Conservation (phyloP, 2,888 invertebrate genomes). For the Chrysodeixis includens region DNA sequence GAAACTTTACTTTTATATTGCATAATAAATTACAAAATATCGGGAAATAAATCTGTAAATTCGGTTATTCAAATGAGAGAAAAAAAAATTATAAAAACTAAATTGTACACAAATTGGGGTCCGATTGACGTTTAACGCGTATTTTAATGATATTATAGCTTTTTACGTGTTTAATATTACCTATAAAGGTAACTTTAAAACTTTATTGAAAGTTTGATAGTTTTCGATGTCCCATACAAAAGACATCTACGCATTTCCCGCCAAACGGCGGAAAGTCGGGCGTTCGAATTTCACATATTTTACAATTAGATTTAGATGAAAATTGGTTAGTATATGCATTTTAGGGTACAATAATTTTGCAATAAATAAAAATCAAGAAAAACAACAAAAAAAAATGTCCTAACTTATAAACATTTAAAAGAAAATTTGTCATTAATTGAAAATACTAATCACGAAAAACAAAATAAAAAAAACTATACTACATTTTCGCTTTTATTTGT, state of each 20-base stretch:
- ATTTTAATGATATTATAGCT: neutral
- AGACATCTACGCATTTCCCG: conserved; percentile 29
- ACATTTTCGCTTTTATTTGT: too few species aligned
- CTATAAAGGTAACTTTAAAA: neutral
- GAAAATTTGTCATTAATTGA: too few species aligned
- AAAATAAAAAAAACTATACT: neutral
- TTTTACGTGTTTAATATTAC: too few species aligned
- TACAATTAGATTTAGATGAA: conserved; percentile 14
- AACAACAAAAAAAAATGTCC: too few species aligned
- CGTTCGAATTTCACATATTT: neutral
- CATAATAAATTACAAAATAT: too few species aligned
- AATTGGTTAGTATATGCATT: neutral
- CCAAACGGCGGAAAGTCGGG: conserved; percentile 15
- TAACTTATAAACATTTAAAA: too few species aligned
- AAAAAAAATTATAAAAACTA: too few species aligned
- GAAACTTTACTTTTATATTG: neutral
- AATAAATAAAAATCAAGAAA: too few species aligned
- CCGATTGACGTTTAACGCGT: neutral
- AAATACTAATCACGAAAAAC: neutral
- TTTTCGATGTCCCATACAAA: conserved; percentile 18
- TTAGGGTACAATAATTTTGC: too few species aligned
- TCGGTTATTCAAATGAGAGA: too few species aligned
- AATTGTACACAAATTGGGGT: neutral
- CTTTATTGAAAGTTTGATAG: neutral
- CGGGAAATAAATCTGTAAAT: too few species aligned